These are phyloP conservation scores for Microcebus griseorufus DNA, from an alignment of 2,113 vertebrate genomes.

Conservation along the genomic window DNA sequence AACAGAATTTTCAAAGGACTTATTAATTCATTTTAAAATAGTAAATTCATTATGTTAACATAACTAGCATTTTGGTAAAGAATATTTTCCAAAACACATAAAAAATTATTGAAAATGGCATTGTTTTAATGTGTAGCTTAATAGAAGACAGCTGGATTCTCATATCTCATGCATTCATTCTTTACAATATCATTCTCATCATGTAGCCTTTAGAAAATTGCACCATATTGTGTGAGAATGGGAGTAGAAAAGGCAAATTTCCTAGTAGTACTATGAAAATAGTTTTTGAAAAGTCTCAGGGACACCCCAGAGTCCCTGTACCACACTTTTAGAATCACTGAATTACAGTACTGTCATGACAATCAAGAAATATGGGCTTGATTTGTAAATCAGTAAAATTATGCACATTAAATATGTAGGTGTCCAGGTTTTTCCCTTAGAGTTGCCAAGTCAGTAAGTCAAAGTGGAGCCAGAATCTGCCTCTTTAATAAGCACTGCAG, in stretches of 20 bases:
- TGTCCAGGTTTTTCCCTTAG: background rate
- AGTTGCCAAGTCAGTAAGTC: background rate
- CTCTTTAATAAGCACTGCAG: background rate
- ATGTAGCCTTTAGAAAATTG: background rate
- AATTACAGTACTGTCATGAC: background rate
- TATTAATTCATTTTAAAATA: slow-evolving; percentile 21
- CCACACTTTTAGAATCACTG: background rate
- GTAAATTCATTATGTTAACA: background rate
- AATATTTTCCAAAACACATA: slow-evolving; percentile 27
- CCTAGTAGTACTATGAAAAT: background rate
- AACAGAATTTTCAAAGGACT: background rate
- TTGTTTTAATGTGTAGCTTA: slow-evolving; percentile 2
- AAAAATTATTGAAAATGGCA: background rate
- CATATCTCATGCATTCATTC: background rate
- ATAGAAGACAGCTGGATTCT: slow-evolving; percentile 2
- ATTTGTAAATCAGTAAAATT: slow-evolving; percentile 2
- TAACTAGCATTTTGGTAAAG: background rate
- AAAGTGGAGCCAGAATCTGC: background rate
- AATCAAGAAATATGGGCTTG: background rate
- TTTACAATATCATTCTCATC: background rate
- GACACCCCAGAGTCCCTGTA: background rate
- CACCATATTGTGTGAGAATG: background rate
- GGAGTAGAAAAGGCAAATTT: background rate
- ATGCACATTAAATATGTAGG: background rate
- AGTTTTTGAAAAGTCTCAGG: background rate